These are phyloP conservation scores for Polyommatus iphigenia DNA, from an alignment of 2,888 invertebrate genomes.

Conservation along the genomic window DNA sequence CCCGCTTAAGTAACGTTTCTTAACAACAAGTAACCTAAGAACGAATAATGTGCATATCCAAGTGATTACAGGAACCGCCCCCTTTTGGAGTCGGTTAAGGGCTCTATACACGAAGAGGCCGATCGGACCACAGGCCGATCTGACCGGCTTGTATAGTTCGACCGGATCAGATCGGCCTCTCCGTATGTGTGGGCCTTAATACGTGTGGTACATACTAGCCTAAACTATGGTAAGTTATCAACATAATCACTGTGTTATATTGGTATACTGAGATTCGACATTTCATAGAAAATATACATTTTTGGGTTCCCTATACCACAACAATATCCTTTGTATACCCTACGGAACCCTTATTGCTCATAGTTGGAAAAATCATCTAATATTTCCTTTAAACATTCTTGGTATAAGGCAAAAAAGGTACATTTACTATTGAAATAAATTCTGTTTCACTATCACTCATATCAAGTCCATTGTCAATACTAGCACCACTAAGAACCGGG, in stretches of 20 bases:
- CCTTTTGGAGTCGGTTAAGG: neutral
- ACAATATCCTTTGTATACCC: too few species aligned
- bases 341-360: too few species aligned
- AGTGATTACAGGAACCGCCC: conserved; percentile 11
- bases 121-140: neutral
- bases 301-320: neutral
- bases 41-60: conserved; percentile 34
- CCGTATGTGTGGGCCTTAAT: neutral
- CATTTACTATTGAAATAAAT: conserved; percentile 3
- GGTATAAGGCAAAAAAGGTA: neutral
- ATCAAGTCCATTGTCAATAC: conserved; percentile 1
- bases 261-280: conserved; percentile 20
- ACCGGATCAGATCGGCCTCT: neutral
- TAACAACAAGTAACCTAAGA: conserved; percentile 41
- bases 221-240: conserved; percentile 21
- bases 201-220: conserved; percentile 41
- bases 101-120: neutral
- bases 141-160: too few species aligned
- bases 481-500: neutral
- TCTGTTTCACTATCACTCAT: neutral
- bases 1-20: conserved; percentile 39
- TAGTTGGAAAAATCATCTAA: too few species aligned
- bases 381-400: too few species aligned
- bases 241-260: conserved; percentile 12
- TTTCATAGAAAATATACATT: neutral